Conservation (phyloP, 2,888 invertebrate genomes). For the Andrena hattorfiana region DNA sequence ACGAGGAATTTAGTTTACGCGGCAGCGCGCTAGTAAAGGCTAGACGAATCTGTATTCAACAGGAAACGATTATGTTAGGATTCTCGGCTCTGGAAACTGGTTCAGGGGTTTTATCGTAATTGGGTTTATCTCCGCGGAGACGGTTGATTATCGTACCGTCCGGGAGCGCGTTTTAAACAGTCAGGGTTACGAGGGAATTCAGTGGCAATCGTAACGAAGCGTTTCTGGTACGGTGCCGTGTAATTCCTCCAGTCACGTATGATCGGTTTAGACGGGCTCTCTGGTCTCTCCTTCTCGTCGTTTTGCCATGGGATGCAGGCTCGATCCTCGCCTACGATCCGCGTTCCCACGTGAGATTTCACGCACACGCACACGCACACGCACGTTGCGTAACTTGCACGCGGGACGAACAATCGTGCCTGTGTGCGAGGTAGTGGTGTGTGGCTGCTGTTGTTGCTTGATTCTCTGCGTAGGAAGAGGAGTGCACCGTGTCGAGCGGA, state of each 20-base stretch:
- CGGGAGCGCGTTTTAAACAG: constrained; percentile 6
- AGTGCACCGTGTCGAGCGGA: constrained; percentile 3
- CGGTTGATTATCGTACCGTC: constrained; percentile 21
- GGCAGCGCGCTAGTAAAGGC: background rate
- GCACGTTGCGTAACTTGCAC: constrained; percentile 64
- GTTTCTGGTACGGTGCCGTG: constrained; percentile 7
- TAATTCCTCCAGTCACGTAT: constrained; percentile 47
- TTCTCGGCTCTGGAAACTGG: constrained; percentile 12
- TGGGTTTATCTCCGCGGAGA: constrained; percentile 14
- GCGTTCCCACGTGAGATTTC: constrained; percentile 65
- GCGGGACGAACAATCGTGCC: constrained; percentile 51
- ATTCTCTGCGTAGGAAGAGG: background rate
- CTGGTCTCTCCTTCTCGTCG: constrained; percentile 30
- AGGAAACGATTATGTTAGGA: constrained; percentile 20
- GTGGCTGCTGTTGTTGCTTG: background rate
- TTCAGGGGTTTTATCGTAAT: constrained; percentile 12
- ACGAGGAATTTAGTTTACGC: background rate
- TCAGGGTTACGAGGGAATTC: constrained; percentile 36
- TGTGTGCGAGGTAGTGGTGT: background rate
- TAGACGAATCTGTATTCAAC: background rate
- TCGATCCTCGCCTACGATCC: constrained; percentile 62
- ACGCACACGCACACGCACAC: constrained; percentile 59
- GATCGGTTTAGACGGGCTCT: constrained; percentile 53
- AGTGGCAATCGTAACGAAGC: constrained; percentile 38
- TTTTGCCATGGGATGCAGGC: constrained; percentile 52